Conservation (phyloP, 2,113 vertebrate genomes). For the Aleadryas rufinucha region DNA sequence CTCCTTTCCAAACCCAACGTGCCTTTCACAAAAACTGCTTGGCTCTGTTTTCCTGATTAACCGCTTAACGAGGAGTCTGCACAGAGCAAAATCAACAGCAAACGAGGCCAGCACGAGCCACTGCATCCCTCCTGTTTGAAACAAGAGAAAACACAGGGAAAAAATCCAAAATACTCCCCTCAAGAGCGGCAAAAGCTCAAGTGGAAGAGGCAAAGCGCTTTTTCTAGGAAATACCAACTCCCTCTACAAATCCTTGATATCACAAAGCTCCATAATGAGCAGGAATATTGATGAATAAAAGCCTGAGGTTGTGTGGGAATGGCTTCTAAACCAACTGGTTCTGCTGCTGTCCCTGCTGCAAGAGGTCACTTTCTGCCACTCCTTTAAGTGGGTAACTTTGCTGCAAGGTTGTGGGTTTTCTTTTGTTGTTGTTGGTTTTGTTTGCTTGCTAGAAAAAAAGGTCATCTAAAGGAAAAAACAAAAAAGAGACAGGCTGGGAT, state of each 20-base stretch:
- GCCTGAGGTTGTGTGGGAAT: not conserved
- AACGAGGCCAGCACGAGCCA: not conserved
- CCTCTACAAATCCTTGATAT: fast-evolving
- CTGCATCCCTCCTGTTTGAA: not conserved
- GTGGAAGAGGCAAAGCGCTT: not conserved
- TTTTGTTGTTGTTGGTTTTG: not conserved
- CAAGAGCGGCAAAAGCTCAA: not conserved
- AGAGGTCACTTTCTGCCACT: not conserved
- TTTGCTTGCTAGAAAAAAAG: not conserved
- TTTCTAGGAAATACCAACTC: not conserved
- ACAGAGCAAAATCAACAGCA: not conserved
- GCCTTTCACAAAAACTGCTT: not conserved
- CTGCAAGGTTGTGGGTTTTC: not conserved
- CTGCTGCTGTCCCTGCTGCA: not conserved
- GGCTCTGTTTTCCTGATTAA: not conserved
- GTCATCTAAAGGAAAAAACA: not conserved
- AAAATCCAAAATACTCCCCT: not conserved
- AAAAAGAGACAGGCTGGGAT: not conserved
- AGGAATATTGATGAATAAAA: not conserved
- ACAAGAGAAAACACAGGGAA: not conserved
- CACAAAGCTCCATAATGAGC: fast-evolving
- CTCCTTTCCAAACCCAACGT: not conserved
- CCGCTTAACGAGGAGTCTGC: not conserved
- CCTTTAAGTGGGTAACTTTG: not conserved
- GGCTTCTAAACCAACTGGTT: not conserved